Evolutionary conservation across 2,113 vertebrate genomes (phyloP).

Genomic region (Tragulus kanchil): DNA sequence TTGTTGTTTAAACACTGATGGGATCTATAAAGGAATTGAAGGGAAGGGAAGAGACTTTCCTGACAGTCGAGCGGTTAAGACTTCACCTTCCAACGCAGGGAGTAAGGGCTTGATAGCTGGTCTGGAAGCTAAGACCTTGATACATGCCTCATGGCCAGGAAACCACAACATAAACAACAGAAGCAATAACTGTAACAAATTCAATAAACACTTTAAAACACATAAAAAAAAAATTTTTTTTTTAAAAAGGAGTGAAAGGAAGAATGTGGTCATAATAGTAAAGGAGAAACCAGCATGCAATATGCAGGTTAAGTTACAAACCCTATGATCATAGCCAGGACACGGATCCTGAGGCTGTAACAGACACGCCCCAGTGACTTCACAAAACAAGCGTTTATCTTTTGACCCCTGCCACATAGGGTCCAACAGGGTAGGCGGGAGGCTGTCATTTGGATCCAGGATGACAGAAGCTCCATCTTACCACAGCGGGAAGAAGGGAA

Average conservation of each 20-base stretch:
- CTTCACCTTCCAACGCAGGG: neutral
- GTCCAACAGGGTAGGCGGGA: neutral
- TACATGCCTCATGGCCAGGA: neutral
- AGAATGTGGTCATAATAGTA: neutral
- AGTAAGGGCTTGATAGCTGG: neutral
- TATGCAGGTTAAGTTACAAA: neutral
- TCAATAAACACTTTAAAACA: neutral
- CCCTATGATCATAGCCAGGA: neutral
- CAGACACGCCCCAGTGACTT: neutral
- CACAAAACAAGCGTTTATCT: neutral
- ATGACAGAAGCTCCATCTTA: neutral
- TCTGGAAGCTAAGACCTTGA: neutral
- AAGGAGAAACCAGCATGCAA: neutral
- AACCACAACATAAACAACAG: neutral
- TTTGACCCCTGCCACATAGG: too few species aligned
- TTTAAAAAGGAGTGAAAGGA: neutral
- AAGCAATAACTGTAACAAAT: neutral
- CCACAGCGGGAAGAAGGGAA: neutral
- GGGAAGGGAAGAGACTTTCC: neutral
- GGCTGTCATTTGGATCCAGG: neutral
- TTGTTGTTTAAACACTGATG: neutral
- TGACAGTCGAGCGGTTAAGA: neutral
- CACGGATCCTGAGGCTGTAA: too few species aligned
- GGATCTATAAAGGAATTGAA: conserved; percentile 20
- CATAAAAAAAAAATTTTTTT: neutral